Base-by-base conservation (phyloP, 2,888 invertebrate genomes). In the Colletes collaris region DNA sequence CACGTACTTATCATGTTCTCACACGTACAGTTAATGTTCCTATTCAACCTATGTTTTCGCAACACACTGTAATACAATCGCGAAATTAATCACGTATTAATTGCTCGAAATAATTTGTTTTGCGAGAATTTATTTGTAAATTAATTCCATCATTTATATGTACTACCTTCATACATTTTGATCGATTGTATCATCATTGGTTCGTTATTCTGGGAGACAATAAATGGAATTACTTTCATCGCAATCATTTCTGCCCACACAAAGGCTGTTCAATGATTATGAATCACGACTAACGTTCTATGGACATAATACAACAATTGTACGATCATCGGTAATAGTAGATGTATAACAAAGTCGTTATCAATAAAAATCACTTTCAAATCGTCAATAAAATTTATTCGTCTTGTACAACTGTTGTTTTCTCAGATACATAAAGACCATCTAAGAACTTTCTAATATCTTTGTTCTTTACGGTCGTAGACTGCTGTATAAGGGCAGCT, bases 401-500 rank as follows among this genome's bases (percentile, higher is more conserved):
- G 84, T 96, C 96, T 93, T 95, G 95, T 90, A 97, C 96, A 95
- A 99, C 97, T 90, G 97, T 97, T 63, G 98, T 98, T 94, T 99
- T 99, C 93, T 99, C 99, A 88, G 99, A 99, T 75, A 99, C 99
- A 94, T 99, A 99, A 86, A 99, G 96, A 93, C 99, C 99, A 93
- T 99, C 99, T 95, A 99, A 97, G 95, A 99, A 99, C 94, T 99
- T 99, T 95, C 99, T 96, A 94, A 99, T 99, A 95, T 99, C 99
- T 96, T 99, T 99, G 93, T 99, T 98, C 94, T 99, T 99, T 68
- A 99, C 99, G 84, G 97, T 97, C 70, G 99, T 99, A 19, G 99
- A 99, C 94, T 99, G 99, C 94, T 99, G 99, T 92, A 99, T 99
- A 76, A 98, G 96, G 76, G 99, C 99, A 92, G 99, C 99, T 95